Percentiles rank a stretch among this genome's conserved stretches.
Conservation (phyloP, 2,888 invertebrate genomes). For the Aleiodes testaceus region DNA sequence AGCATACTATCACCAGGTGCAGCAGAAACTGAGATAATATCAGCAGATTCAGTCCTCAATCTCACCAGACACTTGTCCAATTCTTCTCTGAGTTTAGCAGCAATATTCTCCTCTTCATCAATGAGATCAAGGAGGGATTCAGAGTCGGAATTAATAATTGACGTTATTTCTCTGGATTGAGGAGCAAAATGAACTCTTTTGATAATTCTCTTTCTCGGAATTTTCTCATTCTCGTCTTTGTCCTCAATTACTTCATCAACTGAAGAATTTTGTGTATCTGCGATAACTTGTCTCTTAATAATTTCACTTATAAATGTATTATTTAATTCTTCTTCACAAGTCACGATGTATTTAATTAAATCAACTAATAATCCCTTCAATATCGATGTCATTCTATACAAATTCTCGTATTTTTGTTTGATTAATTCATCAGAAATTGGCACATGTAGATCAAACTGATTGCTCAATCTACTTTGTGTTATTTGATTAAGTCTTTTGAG, state of each 20-base stretch:
- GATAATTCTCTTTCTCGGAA: slow-evolving; percentile 57
- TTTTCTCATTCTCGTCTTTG: slow-evolving; percentile 45
- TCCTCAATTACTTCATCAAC: slow-evolving; percentile 45
- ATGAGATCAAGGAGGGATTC: slow-evolving; percentile 76
- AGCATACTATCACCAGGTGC: slow-evolving; percentile 53
- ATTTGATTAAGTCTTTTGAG: slow-evolving; percentile 52
- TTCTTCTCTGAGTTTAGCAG: slow-evolving; percentile 78
- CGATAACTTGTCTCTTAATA: slow-evolving; percentile 68
- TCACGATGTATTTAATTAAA: slow-evolving; percentile 82
- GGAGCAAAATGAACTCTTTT: slow-evolving; percentile 83
- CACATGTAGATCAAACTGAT: slow-evolving; percentile 5
- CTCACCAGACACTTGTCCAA: slow-evolving; percentile 81
- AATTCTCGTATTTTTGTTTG: slow-evolving; percentile 76
- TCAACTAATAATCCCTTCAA: slow-evolving; percentile 81
- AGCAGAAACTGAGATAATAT: slow-evolving; percentile 78
- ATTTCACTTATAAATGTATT: slow-evolving; percentile 82
- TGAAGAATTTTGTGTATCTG: slow-evolving; percentile 50
- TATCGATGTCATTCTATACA: slow-evolving; percentile 79
- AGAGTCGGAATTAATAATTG: slow-evolving; percentile 75
- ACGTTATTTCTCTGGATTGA: slow-evolving; percentile 75
- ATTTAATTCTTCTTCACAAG: slow-evolving; percentile 87
- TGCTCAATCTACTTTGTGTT: slow-evolving; percentile 42
- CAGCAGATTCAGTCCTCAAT: slow-evolving; percentile 81
- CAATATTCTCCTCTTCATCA: slow-evolving; percentile 74
- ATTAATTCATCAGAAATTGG: slow-evolving; percentile 21